phyloP scores from a whole-genome alignment of 2,888 invertebrate genomes.

The Stictocephala bisonia region DNA sequence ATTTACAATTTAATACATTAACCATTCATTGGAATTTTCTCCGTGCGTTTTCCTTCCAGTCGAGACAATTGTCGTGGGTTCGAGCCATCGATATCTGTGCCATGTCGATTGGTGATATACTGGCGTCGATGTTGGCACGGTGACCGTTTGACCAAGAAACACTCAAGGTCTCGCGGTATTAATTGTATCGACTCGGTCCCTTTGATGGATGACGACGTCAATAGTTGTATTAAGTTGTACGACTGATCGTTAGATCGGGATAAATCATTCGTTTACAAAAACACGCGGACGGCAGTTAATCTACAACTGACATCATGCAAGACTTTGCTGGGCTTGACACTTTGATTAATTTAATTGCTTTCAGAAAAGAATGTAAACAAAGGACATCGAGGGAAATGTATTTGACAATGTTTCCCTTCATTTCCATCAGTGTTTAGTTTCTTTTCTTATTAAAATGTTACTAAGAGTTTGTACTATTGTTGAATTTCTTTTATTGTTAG shows the following conservation, averaged over 20 bases:
- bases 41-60: no score
- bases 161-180: conserved; percentile 26
- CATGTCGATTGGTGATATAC: conserved; percentile 22
- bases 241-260: background rate
- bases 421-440: no score
- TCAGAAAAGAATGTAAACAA: no score
- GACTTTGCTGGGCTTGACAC: no score
- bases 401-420: no score
- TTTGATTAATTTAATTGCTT: no score
- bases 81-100: conserved; percentile 26
- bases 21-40: no score
- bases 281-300: conserved; percentile 15
- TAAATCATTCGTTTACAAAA: conserved; percentile 26
- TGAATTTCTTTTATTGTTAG: no score
- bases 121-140: conserved; percentile 10
- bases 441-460: no score
- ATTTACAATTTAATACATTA: no score
- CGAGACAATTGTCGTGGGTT: background rate
- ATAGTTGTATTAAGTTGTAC: conserved; percentile 36
- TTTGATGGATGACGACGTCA: conserved; percentile 28
- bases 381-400: no score
- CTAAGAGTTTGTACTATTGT: no score
- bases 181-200: conserved; percentile 35
- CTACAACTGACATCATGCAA: conserved; percentile 8
- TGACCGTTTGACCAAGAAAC: conserved; percentile 36